A percentile compares a stretch with the other conserved stretches of the same genome.
Evolutionary conservation across 2,797 vertebrate genomes (phyloP).

Genomic region (Coilia nasus): DNA sequence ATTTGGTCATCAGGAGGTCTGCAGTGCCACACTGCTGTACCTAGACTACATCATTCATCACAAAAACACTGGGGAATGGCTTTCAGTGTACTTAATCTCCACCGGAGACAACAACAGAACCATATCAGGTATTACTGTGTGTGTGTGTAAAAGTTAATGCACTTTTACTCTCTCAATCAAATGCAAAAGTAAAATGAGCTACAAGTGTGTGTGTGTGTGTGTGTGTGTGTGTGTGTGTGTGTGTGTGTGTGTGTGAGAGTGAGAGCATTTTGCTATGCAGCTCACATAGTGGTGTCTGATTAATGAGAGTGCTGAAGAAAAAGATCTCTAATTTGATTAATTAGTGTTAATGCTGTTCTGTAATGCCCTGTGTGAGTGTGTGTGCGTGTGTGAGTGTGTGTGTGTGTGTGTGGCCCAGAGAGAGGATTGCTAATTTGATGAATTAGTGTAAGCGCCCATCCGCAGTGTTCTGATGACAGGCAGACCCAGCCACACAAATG

Average conservation of each 20-base stretch:
- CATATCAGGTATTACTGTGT: neutral
- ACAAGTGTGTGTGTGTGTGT: neutral
- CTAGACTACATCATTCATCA: too few species aligned
- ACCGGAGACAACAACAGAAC: too few species aligned
- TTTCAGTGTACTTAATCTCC: too few species aligned
- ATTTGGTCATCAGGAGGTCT: too few species aligned
- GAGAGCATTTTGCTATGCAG: conserved; percentile 39
- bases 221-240: neutral
- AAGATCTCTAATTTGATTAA: conserved; percentile 47
- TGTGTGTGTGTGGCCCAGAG: too few species aligned
- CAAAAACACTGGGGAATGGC: too few species aligned
- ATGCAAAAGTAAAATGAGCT: too few species aligned
- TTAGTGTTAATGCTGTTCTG: neutral
- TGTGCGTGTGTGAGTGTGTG: neutral
- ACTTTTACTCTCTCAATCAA: too few species aligned
- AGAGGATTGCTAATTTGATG: neutral
- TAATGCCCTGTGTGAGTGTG: neutral
- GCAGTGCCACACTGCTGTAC: too few species aligned
- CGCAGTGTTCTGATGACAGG: neutral
- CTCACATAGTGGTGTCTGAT: conserved; percentile 46
- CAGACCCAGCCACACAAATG: too few species aligned
- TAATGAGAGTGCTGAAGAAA: conserved; percentile 49
- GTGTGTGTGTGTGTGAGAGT: conserved; percentile 14
- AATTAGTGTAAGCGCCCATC: neutral
- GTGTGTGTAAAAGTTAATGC: neutral